Evolutionary conservation across 2,888 invertebrate genomes (phyloP).

Genomic region (Habrosyne pyritoides): DNA sequence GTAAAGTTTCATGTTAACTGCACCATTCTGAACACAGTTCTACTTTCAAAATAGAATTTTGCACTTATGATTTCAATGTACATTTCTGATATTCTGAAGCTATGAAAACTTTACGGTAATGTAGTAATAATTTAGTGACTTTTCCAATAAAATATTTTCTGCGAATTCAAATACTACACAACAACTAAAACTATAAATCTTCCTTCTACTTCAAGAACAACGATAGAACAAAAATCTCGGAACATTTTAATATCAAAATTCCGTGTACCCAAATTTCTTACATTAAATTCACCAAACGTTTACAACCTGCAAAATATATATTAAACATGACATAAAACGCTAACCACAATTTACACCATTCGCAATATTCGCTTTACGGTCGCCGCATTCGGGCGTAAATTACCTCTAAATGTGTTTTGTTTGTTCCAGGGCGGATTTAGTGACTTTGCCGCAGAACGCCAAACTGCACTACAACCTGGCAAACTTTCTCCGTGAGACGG

Average conservation of each 20-base stretch:
- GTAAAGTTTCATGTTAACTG: neutral
- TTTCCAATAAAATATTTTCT: no score
- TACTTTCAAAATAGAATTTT: no score
- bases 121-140: no score
- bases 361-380: conserved; percentile 48
- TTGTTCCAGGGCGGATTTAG: conserved; percentile 90
- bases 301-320: conserved; percentile 22
- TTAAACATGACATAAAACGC: conserved; percentile 36
- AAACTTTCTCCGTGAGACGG: conserved; percentile 91
- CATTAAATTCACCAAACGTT: conserved; percentile 1
- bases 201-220: neutral
- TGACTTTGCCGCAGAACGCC: conserved; percentile 92
- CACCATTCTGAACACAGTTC: no score
- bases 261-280: neutral
- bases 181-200: no score
- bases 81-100: no score
- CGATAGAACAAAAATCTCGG: neutral
- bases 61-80: no score
- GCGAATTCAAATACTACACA: no score
- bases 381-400: conserved; percentile 54
- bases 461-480: conserved; percentile 97
- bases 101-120: no score
- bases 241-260: neutral
- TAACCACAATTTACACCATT: conserved; percentile 47
- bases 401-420: conserved; percentile 69